Conservation (phyloP, 2,113 vertebrate species). For the Heterotis niloticus region DNA sequence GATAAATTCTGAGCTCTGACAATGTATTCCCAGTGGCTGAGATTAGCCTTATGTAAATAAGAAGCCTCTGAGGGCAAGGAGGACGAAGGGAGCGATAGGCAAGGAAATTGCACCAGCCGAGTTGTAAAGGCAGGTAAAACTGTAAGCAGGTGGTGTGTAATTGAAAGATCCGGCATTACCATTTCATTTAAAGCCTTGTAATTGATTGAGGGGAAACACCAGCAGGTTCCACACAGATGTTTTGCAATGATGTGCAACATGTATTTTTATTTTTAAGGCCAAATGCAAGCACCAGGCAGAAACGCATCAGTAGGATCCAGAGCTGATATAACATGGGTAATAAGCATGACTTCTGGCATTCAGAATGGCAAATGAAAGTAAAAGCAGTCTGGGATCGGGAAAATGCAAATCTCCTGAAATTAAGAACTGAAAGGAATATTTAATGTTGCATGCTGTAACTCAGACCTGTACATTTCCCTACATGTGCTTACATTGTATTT, state of each 20-base stretch:
- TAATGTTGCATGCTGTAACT: neutral
- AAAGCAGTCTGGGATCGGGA: neutral
- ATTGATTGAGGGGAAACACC: conserved; percentile 38
- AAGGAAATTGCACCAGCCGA: neutral
- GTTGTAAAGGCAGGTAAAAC: conserved; percentile 7
- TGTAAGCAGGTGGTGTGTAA: conserved; percentile 38
- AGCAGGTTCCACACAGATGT: conserved; percentile 30
- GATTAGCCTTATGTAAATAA: conserved; percentile 39
- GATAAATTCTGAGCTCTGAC: conserved; percentile 22
- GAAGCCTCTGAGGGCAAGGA: conserved; percentile 3
- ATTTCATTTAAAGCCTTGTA: conserved; percentile 34
- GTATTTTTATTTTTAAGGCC: neutral
- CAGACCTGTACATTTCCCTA: neutral
- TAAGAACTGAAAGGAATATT: neutral
- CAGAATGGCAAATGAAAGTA: neutral
- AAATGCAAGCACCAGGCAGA: neutral
- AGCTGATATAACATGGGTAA: neutral
- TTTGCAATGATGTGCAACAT: neutral
- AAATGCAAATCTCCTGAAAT: neutral
- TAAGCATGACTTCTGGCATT: neutral
- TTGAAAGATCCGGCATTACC: conserved; percentile 19
- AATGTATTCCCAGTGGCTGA: conserved; percentile 28
- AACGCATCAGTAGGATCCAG: neutral
- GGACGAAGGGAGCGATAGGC: neutral
- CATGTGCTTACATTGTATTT: neutral